These are phyloP conservation scores for Acrocephalus kingi DNA, from an alignment of 2,113 vertebrate species.

Conservation along the genomic window DNA sequence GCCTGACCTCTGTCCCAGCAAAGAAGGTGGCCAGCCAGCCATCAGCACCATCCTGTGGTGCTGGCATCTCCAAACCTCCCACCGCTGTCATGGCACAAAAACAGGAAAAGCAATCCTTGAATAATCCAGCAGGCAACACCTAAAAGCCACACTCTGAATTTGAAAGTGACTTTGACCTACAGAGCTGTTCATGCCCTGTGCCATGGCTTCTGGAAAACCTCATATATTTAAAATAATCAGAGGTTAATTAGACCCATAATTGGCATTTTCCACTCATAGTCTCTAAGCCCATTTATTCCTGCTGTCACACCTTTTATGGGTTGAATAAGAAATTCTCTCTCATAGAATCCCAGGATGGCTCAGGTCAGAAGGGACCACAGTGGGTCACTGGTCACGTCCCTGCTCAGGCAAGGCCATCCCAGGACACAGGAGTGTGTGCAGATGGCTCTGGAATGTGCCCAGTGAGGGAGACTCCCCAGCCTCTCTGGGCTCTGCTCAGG, in stretches of 20 bases:
- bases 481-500: background rate
- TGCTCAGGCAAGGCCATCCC: background rate
- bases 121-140: background rate
- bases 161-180: background rate
- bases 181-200: background rate
- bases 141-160: background rate
- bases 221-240: background rate
- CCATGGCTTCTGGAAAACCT: background rate
- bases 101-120: background rate
- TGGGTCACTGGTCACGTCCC: background rate
- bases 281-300: background rate
- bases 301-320: background rate
- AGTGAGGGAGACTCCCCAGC: background rate
- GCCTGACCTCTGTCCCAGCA: background rate
- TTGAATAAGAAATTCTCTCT: background rate
- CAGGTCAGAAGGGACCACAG: background rate
- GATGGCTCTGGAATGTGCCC: background rate
- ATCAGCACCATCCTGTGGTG: conserved; percentile 33
- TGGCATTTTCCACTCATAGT: background rate
- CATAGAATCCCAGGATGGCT: background rate
- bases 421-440: background rate
- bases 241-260: background rate
- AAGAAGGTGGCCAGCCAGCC: background rate
- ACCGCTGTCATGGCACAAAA: background rate
- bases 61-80: background rate